Evolutionary conservation across 2,888 invertebrate genomes (phyloP), one percentile per base, ranked within the genome.

Genomic region (Drosophila yooni): DNA sequence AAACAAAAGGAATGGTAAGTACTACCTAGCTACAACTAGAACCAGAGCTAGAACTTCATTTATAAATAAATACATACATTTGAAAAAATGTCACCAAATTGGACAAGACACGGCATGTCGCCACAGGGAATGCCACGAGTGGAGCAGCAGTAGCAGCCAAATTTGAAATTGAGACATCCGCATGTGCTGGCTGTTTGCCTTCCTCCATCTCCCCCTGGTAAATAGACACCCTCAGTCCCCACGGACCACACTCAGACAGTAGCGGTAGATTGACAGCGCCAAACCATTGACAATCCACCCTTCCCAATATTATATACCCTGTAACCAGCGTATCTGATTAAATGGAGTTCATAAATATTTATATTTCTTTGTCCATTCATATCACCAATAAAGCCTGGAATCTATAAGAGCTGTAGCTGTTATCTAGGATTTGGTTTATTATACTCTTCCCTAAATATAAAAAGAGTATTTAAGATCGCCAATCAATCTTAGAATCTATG

Each of bases 1-100:
- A 95, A 94, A 92, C 94, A 94, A 82, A 94, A 94, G 88, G 94
- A 94, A 91, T 95, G 95, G 95, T 95, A 79, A 89, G 92, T 91
- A 61, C 38, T 46, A 21, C 27, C 34, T 34, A 29, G 31, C 25
- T n/a, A 27, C 10, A 33, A 10, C n/a, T 40, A 21, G 7, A 18
- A 31, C 6, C 25, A 53, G 56, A 71, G 54, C 21, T 33, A 21
- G 36, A 52, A 25, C 43, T 53, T 2, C 21, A 21, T 53, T 53
- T 54, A 64, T 54, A 48, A 54, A 70, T 60, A 70, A 60, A 46
- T 50, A 52, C 2, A 62, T 29, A 61, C 15, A 66, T 73, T 27
- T 34, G 33, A 25, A 8, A 51, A 53, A 71, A 54, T 77, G 73
- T 64, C 77, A 77, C 34, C 73, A 68, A 74, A 73, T 78, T 74